Evolutionary conservation across 1,140 invertebrate species (phyloP), one percentile per base, ranked within the genome.

Genomic region (Bombus cullumanus): DNA sequence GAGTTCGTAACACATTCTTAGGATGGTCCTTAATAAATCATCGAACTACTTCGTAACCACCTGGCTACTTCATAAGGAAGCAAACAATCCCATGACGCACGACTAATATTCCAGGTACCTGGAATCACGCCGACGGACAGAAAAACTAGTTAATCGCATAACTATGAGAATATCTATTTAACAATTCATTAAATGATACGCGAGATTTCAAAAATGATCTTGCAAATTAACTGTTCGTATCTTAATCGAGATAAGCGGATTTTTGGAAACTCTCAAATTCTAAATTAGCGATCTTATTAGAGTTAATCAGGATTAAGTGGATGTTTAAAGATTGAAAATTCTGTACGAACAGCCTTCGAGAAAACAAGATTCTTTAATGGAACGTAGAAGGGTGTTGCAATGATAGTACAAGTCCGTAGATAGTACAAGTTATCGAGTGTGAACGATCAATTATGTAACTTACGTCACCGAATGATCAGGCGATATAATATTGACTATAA

Each of bases 401-500:
- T 2, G n/a, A 12, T 64, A 47, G 28, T 15, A 53, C 47, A 22
- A 53, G 47, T 53, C 10, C 9, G 12, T 47, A 47, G 43, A 47
- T 15, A 47, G 13, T 15, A 47, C 43, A 18, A 47, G 43, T 18
- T 22, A 53, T 53, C n/a, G 64, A 34, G 18, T 34, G 15, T 68
- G 8, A 34, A 68, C 22, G 34, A 68, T 37, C 15, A 34, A 68
- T 68, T 22, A 22, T 15, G 12, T n/a, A 66, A 31, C 64, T 66
- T 31, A 66, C 47, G 18, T 31, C 62, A 68, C 1, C 31, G 66
- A 68, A 53, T 22, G 47, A 18, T 37, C 31, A 3, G 3, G 18
- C 18, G 31, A 34, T 22, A 22, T 68, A 68, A 68, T 68, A 69
- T 78, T 37, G 37, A 22, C 37, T n/a, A 18, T 47, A 78, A 86